Percentiles rank a stretch among this genome's conserved stretches.
Evolutionary conservation across 2,113 vertebrate genomes (phyloP).

Genomic region (Synodontis membranacea): DNA sequence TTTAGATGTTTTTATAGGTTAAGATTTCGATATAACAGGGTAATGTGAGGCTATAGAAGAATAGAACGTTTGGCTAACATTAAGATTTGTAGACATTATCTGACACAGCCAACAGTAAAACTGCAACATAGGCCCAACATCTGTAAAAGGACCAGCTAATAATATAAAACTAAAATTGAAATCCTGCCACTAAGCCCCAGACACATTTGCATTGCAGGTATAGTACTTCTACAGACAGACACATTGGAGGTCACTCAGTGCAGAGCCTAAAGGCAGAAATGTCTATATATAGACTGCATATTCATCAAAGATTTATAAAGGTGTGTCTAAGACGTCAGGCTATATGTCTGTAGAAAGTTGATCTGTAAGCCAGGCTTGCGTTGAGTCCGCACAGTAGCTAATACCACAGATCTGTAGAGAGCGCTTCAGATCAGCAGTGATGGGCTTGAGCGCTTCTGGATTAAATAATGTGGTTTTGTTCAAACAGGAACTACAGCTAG

Average conservation of each 20-base stretch:
- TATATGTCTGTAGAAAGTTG: conserved; percentile 36
- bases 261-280: conserved; percentile 31
- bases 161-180: conserved; percentile 49
- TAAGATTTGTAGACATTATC: conserved; percentile 23
- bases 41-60: conserved; percentile 31
- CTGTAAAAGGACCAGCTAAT: conserved; percentile 33
- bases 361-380: conserved; percentile 28
- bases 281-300: conserved; percentile 18
- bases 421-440: background rate
- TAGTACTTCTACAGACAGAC: conserved; percentile 5
- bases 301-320: conserved; percentile 39
- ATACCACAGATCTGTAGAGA: background rate
- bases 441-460: background rate
- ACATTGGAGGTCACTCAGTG: conserved; percentile 16
- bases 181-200: conserved; percentile 39
- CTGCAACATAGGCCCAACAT: conserved; percentile 28
- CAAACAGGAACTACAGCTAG: background rate
- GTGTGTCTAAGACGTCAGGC: conserved; percentile 19
- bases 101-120: conserved; percentile 38
- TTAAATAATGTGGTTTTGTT: background rate
- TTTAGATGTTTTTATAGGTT: background rate
- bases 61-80: background rate
- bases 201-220: conserved; percentile 21
- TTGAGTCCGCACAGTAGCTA: background rate
- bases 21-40: conserved; percentile 12